Evolutionary conservation across 2,113 vertebrate species (phyloP).

Genomic region (Porphyrio hochstetteri): DNA sequence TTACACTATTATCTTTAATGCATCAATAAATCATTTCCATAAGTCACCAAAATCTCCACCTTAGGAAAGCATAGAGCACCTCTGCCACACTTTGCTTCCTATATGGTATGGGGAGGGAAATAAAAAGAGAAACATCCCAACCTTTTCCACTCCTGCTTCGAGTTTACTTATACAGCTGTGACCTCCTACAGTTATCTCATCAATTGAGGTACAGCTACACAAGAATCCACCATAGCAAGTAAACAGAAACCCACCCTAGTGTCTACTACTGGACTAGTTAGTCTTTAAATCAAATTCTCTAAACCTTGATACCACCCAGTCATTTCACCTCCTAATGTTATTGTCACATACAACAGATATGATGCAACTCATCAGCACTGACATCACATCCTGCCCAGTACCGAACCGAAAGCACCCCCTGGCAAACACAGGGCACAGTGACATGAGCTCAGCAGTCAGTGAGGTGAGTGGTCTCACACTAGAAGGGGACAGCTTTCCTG

Average conservation of each 20-base stretch:
- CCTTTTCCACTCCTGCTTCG: background rate
- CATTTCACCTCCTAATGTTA: background rate
- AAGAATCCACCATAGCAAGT: background rate
- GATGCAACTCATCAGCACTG: accelerated
- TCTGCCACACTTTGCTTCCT: background rate
- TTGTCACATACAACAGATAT: background rate
- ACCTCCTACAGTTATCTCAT: background rate
- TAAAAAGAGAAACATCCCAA: accelerated
- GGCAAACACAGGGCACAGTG: background rate
- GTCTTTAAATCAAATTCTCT: background rate
- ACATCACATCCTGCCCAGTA: background rate
- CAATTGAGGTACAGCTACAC: background rate
- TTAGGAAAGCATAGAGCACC: background rate
- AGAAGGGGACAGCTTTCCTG: background rate
- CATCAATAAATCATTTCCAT: background rate
- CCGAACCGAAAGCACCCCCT: background rate
- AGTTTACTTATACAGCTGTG: background rate
- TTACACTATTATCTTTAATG: background rate
- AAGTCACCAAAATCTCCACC: background rate
- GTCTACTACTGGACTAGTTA: background rate
- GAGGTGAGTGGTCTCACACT: background rate
- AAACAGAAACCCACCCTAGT: background rate
- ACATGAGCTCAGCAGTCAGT: background rate
- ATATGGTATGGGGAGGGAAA: background rate
- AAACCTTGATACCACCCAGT: background rate